Conservation (phyloP, 2,888 invertebrate species). For the Toxonevra muliebris region DNA sequence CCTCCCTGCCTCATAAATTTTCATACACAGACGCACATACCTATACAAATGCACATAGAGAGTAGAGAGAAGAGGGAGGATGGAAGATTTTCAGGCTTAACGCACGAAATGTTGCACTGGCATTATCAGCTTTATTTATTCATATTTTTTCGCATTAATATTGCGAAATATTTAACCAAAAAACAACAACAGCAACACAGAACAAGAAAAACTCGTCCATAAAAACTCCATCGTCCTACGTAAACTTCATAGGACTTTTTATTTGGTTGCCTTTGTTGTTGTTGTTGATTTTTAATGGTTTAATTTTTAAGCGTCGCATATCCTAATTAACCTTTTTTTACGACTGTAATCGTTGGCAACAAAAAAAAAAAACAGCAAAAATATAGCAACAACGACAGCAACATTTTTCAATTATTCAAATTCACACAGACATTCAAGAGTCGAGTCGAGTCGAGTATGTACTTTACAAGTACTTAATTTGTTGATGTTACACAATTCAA, state of each 20-base stretch:
- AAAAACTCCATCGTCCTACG: not conserved
- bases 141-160: not conserved
- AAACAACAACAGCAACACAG: conserved; percentile 2
- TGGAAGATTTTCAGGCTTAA: not conserved
- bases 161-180: not conserved
- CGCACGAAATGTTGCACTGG: not conserved
- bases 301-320: not conserved
- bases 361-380: not conserved
- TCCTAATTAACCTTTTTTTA: conserved; percentile 4
- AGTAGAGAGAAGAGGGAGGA: too few species aligned
- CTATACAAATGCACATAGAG: too few species aligned
- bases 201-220: not conserved
- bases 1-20: too few species aligned
- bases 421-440: not conserved
- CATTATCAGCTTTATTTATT: conserved; percentile 3
- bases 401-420: conserved; percentile 23
- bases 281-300: not conserved
- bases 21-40: too few species aligned
- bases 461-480: not conserved
- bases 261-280: not conserved
- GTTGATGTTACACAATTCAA: not conserved
- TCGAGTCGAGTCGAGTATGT: not conserved
- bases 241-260: too few species aligned
- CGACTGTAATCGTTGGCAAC: not conserved
- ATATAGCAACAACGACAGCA: conserved; percentile 6